Percentiles rank a stretch among this genome's conserved stretches.
These are phyloP conservation scores for Trichechus manatus DNA, from an alignment of 2,113 vertebrate genomes.

Conservation along the genomic window DNA sequence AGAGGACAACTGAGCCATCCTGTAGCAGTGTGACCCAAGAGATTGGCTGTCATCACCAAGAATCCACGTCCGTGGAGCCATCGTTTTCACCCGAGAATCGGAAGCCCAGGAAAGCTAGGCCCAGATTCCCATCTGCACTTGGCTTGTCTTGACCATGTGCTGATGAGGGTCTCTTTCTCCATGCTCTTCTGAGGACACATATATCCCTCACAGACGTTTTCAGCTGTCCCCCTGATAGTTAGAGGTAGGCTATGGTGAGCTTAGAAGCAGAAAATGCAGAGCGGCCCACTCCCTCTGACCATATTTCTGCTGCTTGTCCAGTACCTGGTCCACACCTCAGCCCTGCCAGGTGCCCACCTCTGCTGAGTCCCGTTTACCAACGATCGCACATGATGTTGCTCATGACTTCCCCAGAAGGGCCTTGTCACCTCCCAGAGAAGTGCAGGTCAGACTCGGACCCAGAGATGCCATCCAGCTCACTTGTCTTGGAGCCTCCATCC, in stretches of 20 bases:
- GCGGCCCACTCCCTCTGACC: no score
- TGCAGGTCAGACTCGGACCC: accelerated
- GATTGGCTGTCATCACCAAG: no score
- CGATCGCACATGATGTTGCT: not conserved
- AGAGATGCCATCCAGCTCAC: not conserved
- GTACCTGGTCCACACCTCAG: not conserved
- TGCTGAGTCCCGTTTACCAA: not conserved
- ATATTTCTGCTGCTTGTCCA: not conserved
- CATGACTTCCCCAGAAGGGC: not conserved
- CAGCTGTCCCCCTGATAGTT: not conserved
- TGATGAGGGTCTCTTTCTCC: not conserved
- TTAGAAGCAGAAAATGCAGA: not conserved
- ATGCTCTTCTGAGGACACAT: not conserved
- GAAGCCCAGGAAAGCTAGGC: not conserved
- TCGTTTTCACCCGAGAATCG: not conserved
- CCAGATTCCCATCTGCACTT: not conserved
- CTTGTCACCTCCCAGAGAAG: not conserved
- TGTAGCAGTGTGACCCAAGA: not conserved
- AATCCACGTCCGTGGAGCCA: not conserved
- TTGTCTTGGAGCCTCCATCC: not conserved
- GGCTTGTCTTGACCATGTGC: no score
- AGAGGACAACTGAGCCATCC: not conserved
- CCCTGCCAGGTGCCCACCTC: not conserved
- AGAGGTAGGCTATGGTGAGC: not conserved
- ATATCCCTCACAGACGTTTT: no score